Conservation (phyloP, 2,888 invertebrate species). For the Odontothrips loti region DNA sequence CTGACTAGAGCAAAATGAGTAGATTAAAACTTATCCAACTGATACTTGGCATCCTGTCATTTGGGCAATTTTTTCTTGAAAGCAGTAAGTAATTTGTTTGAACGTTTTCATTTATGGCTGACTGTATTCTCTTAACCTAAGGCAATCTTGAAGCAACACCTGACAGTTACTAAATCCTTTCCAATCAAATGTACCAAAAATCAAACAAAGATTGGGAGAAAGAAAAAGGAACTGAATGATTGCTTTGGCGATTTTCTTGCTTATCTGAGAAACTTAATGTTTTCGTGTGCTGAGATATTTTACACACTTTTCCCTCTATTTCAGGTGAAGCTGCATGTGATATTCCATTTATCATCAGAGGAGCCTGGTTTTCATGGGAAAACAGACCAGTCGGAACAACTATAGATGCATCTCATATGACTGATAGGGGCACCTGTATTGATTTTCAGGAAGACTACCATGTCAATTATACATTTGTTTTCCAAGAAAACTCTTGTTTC, state of each 20-base stretch:
- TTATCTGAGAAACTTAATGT: too few relatives aligned
- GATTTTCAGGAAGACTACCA: conserved; percentile 67
- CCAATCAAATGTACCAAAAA: not conserved
- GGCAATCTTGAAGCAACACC: not conserved
- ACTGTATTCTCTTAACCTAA: not conserved
- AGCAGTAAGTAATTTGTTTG: not conserved
- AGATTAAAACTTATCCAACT: not conserved
- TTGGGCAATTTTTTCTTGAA: not conserved
- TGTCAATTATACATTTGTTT: conserved; percentile 82
- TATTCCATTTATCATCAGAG: conserved; percentile 74
- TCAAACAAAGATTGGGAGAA: not conserved
- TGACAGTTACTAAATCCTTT: not conserved
- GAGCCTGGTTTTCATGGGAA: conserved; percentile 90
- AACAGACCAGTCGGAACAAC: conserved; percentile 75
- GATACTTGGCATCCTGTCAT: not conserved
- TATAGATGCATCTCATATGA: conserved; percentile 76
- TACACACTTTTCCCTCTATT: not conserved
- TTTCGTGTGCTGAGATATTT: too few relatives aligned
- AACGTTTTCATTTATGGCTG: not conserved
- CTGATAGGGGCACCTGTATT: conserved; percentile 67
- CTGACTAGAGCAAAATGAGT: not conserved
- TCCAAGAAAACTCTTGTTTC: conserved; percentile 65
- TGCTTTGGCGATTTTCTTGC: not conserved
- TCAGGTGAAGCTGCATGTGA: conserved; percentile 50
- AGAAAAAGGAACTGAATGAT: not conserved